These are phyloP conservation scores for Poecile atricapillus DNA, from an alignment of 2,113 vertebrate species.

Conservation along the genomic window DNA sequence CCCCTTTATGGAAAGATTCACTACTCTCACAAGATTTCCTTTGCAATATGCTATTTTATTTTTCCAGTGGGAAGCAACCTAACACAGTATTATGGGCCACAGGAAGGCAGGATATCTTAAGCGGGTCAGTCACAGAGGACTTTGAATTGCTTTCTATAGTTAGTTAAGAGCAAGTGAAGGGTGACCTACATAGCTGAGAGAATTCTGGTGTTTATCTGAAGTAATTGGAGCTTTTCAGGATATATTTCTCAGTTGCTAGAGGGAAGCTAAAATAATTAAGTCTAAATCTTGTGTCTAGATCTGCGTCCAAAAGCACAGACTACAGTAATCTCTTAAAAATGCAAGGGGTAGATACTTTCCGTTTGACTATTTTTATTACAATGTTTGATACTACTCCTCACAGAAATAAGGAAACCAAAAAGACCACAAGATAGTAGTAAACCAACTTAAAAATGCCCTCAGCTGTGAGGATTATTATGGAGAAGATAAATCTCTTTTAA, in stretches of 20 bases:
- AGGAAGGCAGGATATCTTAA: background rate
- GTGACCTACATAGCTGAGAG: background rate
- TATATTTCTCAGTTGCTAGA: background rate
- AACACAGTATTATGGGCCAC: background rate
- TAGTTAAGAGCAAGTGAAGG: background rate
- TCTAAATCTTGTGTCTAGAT: background rate
- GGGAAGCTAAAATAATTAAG: background rate
- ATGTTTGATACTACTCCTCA: background rate
- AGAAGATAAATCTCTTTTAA: background rate
- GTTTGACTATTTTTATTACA: background rate
- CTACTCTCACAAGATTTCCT: background rate
- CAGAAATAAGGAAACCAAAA: background rate
- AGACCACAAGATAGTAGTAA: background rate
- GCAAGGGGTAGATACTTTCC: background rate
- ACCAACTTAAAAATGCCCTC: background rate
- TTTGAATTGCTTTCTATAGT: background rate
- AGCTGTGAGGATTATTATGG: background rate
- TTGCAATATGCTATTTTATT: background rate
- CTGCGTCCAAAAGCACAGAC: background rate
- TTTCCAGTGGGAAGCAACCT: background rate
- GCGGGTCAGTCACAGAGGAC: background rate
- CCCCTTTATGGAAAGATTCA: background rate
- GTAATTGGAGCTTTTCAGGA: background rate
- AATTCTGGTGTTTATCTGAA: conserved; percentile 10
- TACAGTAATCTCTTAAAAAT: background rate